Conservation (phyloP, 2,888 invertebrate genomes). For the Cantharis nigra region DNA sequence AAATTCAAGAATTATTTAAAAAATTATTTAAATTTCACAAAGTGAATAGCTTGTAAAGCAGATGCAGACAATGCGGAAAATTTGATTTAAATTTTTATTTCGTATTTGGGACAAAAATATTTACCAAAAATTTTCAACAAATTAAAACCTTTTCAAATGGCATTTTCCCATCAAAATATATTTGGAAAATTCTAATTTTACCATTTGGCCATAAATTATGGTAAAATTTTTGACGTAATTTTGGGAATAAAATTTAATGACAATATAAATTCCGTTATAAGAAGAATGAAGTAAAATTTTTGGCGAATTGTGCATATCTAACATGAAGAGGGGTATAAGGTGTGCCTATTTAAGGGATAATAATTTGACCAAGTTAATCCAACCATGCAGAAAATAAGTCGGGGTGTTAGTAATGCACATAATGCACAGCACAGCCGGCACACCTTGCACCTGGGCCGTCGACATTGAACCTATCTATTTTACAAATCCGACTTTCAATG, state of each 20-base stretch:
- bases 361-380: conserved; percentile 45
- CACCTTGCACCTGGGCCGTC: conserved; percentile 48
- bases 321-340: conserved; percentile 18
- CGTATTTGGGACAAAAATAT: too few species aligned
- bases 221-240: neutral
- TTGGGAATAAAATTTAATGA: neutral
- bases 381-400: conserved; percentile 55
- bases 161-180: too few species aligned
- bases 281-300: conserved; percentile 7
- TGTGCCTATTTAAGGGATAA: conserved; percentile 24
- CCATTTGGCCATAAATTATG: neutral
- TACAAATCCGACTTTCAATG: conserved; percentile 49
- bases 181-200: neutral
- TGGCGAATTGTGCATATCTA: neutral
- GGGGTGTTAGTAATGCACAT: conserved; percentile 46
- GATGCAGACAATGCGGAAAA: too few species aligned
- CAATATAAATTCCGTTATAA: neutral
- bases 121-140: too few species aligned
- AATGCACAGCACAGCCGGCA: conserved; percentile 36
- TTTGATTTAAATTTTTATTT: too few species aligned
- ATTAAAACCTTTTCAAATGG: too few species aligned
- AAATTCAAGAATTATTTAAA: neutral
- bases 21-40: neutral
- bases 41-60: too few species aligned
- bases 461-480: conserved; percentile 42